phyloP scores from a whole-genome alignment of 2,113 vertebrate species.

The Redunca redunca region DNA sequence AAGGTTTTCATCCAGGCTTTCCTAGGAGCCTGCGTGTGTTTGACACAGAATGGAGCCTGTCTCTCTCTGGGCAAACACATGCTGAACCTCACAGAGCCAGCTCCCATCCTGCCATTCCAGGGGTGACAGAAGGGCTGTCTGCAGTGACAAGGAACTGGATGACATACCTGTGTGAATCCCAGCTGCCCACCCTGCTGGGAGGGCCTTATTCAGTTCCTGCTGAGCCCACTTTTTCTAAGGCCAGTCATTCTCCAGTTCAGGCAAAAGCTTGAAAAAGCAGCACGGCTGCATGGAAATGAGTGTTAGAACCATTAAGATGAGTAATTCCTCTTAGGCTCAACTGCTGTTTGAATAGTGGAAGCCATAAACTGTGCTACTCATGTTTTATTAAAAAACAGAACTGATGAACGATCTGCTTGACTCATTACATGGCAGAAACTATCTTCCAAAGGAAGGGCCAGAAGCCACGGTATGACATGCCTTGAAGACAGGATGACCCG shows the following conservation, averaged over 20 bases:
- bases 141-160: neutral
- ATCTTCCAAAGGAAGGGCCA: constrained; percentile 37
- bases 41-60: neutral
- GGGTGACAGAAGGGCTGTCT: neutral
- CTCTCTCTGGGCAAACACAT: neutral
- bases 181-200: neutral
- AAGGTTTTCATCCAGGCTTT: neutral
- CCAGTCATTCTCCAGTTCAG: constrained; percentile 1
- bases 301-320: constrained; percentile 48
- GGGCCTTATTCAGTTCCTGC: neutral
- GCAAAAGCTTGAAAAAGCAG: constrained; percentile 41
- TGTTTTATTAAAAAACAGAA: constrained; percentile 67
- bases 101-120: neutral
- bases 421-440: constrained; percentile 17
- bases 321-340: constrained; percentile 51
- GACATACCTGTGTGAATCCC: neutral
- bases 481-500: neutral
- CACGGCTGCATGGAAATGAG: constrained; percentile 32
- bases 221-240: neutral
- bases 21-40: neutral
- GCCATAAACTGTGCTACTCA: constrained; percentile 51
- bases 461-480: neutral
- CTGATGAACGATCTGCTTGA: constrained; percentile 34
- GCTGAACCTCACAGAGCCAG: neutral
- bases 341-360: constrained; percentile 61